Conservation (phyloP, 92 coral and sea anemone genomes). For the Parazoanthus darwini region DNA sequence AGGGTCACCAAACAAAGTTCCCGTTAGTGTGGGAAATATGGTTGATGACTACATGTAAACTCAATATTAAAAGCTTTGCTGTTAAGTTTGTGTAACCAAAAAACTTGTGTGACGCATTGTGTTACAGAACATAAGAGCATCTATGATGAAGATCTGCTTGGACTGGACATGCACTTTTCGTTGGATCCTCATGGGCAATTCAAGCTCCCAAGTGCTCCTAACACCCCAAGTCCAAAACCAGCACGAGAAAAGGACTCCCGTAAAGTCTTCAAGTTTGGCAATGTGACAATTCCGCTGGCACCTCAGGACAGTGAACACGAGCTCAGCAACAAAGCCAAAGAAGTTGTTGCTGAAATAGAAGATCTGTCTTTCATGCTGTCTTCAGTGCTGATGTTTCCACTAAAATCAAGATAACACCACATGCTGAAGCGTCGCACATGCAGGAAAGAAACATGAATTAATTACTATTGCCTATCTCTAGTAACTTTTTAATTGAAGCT, state of each 20-base stretch:
- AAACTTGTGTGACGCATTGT: neutral
- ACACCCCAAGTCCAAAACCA: slow-evolving; percentile 42
- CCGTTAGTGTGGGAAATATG: neutral
- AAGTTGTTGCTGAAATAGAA: slow-evolving; percentile 71
- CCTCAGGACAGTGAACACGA: slow-evolving; percentile 45
- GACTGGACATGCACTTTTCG: slow-evolving; percentile 71
- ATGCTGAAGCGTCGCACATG: neutral
- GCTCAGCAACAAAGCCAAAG: slow-evolving; percentile 72
- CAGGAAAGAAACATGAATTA: neutral
- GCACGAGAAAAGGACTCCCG: slow-evolving; percentile 37
- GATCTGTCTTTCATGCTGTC: slow-evolving; percentile 92
- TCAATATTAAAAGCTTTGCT: neutral
- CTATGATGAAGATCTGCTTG: slow-evolving; percentile 80
- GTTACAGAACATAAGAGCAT: slow-evolving; percentile 66
- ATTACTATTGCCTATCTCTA: neutral
- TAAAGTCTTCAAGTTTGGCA: slow-evolving; percentile 81
- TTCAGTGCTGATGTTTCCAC: slow-evolving; percentile 93
- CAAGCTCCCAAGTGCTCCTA: neutral
- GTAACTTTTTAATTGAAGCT: neutral
- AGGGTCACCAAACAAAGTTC: too few species aligned
- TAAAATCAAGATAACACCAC: slow-evolving; percentile 58
- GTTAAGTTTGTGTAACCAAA: neutral
- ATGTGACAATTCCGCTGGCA: slow-evolving; percentile 75
- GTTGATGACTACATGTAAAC: too few species aligned
- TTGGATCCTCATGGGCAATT: slow-evolving; percentile 47